Evolutionary conservation across 2,113 vertebrate species (phyloP).

Genomic region (Dicaeum eximium): DNA sequence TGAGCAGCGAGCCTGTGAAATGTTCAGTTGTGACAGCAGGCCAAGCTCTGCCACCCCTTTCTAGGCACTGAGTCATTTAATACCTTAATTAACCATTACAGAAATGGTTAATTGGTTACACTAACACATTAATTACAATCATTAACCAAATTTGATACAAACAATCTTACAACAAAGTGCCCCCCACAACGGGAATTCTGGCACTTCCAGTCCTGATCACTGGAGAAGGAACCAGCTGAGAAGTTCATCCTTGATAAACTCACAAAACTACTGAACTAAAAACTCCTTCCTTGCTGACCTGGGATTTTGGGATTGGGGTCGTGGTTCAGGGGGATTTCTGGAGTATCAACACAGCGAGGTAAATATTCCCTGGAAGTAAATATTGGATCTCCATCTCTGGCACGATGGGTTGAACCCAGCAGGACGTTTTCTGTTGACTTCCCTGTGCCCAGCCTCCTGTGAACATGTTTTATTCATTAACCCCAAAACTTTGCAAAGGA

Average conservation of each 20-base stretch:
- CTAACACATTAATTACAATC: no score
- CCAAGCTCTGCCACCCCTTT: neutral
- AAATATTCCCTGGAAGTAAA: neutral
- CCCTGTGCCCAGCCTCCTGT: neutral
- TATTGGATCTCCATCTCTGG: neutral
- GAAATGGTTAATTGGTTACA: no score
- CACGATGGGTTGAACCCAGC: neutral
- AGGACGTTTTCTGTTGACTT: neutral
- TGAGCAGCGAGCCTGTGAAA: neutral
- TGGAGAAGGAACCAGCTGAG: neutral
- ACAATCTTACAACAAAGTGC: neutral
- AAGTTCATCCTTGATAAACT: neutral
- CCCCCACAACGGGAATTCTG: neutral
- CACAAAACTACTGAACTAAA: no score
- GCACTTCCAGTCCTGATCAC: neutral
- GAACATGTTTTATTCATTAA: neutral
- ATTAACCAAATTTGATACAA: neutral
- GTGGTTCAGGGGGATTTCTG: neutral
- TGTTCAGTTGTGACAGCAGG: neutral
- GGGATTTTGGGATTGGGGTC: neutral
- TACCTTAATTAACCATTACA: no score
- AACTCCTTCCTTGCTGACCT: neutral
- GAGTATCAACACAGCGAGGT: no score
- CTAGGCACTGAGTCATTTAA: neutral
- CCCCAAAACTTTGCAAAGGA: neutral